These are phyloP conservation scores for Chiloscyllium punctatum DNA, from an alignment of 2,797 vertebrate genomes.

Conservation along the genomic window DNA sequence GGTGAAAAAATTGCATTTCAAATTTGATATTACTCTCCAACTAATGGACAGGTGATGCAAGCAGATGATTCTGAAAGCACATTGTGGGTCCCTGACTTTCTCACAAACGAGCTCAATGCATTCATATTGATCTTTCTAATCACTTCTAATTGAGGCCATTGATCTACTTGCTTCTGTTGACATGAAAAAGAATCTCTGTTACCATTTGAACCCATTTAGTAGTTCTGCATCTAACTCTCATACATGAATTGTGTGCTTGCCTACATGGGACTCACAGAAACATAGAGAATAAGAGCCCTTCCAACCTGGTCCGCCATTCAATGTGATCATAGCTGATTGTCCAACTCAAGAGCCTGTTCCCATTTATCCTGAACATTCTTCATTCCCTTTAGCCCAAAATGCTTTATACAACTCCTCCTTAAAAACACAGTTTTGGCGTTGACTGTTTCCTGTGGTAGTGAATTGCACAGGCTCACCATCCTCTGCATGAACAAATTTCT, in stretches of 20 bases:
- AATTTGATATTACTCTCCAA: not conserved
- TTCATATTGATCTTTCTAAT: not conserved
- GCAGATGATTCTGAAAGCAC: not conserved
- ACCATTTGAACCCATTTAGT: not conserved
- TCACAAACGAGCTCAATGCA: not conserved
- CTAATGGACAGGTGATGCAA: not conserved
- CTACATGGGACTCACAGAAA: too few species aligned
- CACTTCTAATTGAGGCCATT: not conserved
- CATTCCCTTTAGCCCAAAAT: too few species aligned
- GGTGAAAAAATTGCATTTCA: not conserved
- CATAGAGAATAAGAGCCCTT: too few species aligned
- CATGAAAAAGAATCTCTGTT: not conserved
- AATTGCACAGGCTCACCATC: too few species aligned
- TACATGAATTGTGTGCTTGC: not conserved
- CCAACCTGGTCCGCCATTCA: too few species aligned
- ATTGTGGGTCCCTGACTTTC: not conserved
- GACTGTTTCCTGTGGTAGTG: too few species aligned
- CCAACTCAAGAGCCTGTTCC: too few species aligned
- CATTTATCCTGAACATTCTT: too few species aligned
- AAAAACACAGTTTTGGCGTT: too few species aligned
- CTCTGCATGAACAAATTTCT: too few species aligned
- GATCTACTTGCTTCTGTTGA: not conserved
- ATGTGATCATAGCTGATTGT: too few species aligned
- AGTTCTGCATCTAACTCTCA: not conserved
- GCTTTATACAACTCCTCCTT: too few species aligned